These are phyloP conservation scores for Leucopsar rothschildi DNA, from an alignment of 2,113 vertebrate species.

Conservation along the genomic window DNA sequence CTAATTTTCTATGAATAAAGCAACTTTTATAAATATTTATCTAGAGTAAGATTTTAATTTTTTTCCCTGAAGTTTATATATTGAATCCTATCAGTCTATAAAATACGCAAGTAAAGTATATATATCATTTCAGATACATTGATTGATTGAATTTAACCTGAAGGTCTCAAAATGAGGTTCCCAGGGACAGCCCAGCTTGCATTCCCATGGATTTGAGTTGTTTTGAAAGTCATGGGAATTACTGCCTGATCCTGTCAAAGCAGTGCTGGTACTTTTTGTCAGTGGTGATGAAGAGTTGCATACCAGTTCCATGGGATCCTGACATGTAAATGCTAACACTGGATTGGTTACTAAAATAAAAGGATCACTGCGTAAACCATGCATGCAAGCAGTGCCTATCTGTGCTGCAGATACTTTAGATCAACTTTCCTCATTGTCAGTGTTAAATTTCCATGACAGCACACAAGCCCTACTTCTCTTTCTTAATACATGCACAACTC, in stretches of 20 bases:
- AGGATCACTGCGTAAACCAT: background rate
- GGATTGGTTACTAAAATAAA: background rate
- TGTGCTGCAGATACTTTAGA: background rate
- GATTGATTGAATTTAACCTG: background rate
- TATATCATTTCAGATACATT: background rate
- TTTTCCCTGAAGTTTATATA: background rate
- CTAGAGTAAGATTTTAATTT: background rate
- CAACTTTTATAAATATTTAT: slow-evolving; percentile 34
- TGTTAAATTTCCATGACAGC: background rate
- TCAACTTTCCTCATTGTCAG: background rate
- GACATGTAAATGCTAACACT: background rate
- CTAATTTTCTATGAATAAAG: slow-evolving; percentile 31
- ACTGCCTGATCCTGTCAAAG: background rate
- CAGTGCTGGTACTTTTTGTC: background rate
- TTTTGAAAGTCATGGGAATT: background rate
- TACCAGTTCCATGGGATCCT: background rate
- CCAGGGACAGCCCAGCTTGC: background rate
- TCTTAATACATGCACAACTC: background rate
- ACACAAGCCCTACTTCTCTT: background rate
- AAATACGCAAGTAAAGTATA: background rate
- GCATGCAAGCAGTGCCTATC: background rate
- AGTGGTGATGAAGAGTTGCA: background rate
- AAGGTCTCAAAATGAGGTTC: background rate
- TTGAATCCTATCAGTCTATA: background rate
- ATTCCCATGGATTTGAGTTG: background rate